Percentiles rank a stretch among this genome's conserved stretches.
Evolutionary conservation across 2,113 vertebrate genomes (phyloP).

Genomic region (Tychaedon coryphoeus): DNA sequence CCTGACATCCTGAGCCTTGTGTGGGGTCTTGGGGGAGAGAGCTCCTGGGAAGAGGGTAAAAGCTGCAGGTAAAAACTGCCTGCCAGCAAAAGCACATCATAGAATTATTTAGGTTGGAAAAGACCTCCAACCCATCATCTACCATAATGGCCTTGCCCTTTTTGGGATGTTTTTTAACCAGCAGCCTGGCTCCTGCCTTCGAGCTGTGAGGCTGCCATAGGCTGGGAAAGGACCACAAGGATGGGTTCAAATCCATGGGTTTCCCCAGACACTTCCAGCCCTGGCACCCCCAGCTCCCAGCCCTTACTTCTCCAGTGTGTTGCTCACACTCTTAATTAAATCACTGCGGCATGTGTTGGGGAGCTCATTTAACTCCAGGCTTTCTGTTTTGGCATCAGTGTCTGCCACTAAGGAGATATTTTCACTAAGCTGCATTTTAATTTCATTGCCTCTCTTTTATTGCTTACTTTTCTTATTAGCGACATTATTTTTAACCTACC

Average conservation of each 20-base stretch:
- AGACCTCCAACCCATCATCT: background rate
- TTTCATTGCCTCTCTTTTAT: background rate
- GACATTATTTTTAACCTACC: background rate
- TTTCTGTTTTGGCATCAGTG: background rate
- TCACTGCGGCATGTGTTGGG: accelerated
- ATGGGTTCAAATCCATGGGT: accelerated
- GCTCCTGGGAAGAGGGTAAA: no score
- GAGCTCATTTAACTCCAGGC: background rate
- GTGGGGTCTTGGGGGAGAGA: accelerated
- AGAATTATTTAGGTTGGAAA: background rate
- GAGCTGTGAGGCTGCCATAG: accelerated
- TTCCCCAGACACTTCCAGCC: background rate
- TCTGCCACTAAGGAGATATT: background rate
- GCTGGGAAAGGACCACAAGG: background rate
- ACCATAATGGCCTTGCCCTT: background rate
- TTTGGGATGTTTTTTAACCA: background rate
- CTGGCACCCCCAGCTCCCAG: background rate
- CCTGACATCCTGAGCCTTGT: background rate
- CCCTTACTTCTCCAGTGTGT: background rate
- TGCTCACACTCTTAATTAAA: background rate
- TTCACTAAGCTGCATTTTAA: background rate
- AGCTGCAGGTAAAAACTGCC: background rate
- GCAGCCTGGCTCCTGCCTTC: background rate
- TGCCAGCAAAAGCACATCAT: background rate
- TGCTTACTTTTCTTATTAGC: background rate